Evolutionary conservation across 2,113 vertebrate species (phyloP), one percentile per base, ranked within the genome.

Genomic region (Pollimyrus isidori): DNA sequence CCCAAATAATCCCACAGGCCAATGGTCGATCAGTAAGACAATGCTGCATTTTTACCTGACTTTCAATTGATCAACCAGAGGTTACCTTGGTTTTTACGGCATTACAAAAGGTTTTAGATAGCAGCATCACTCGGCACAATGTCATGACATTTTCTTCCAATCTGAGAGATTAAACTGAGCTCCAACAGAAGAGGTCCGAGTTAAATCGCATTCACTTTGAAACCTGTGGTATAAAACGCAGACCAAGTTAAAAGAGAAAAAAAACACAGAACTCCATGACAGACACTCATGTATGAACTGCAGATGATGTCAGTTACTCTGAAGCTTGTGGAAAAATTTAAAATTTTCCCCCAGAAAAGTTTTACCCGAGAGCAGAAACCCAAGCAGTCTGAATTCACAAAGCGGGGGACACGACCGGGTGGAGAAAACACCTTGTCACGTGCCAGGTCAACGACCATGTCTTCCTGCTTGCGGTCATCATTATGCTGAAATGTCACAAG

Each of bases 211-310:
- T 92, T 95, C 95, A 95, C 95, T 97, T 94, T 97, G 95, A 96
- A 93, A 97, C 97, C 96, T 97, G 96, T 96, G 95, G 96, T 96
- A 96, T 96, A 96, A 96, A 97, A 97, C 93, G 97, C 95, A 97
- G 95, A 97, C 96, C 96, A 97, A 94, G 96, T 97, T 97, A 97
- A 97, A 93, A 96, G 93, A 96, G 49, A 62, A 62, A 93, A 62
- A 93, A 93, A 95, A 91, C 93, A 96, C 90, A 95, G 91, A 94
- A 94, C 90, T 92, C 94, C 95, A 95, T 90, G 92, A 95, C 92
- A 87, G 48, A 56, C 49, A 87, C 5, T 76, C 1, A 23, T 26
- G 23, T 82, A 69, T 76, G 82, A 80, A 52, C 65, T 13, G 65
- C n/a, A 88, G 65, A 80, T 26, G 62, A 46, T 26, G 45, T 30